Percentiles rank a stretch among this genome's conserved stretches.
Evolutionary conservation across 2,888 invertebrate genomes (phyloP).

Genomic region (Athalia cordata): DNA sequence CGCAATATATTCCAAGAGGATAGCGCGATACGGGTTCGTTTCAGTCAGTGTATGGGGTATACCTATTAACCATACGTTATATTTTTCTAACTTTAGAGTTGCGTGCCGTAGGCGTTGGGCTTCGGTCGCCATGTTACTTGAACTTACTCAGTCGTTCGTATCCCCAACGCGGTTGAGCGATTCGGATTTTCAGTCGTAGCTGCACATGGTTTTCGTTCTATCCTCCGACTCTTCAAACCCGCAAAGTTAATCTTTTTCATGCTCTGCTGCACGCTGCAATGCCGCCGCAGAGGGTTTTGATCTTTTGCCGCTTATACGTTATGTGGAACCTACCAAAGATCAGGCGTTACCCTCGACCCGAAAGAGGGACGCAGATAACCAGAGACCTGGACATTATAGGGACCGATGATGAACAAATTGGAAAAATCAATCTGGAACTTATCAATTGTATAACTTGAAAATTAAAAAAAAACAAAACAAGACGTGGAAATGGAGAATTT

Average conservation of each 20-base stretch:
- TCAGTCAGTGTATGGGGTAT: background rate
- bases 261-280: background rate
- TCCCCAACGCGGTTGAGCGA: conserved; percentile 13
- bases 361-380: conserved; percentile 18
- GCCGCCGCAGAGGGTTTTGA: conserved; percentile 6
- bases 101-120: background rate
- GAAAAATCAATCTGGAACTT: background rate
- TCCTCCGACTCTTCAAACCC: conserved; percentile 8
- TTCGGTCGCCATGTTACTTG: background rate
- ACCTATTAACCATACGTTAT: background rate
- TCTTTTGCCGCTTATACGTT: background rate
- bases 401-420: conserved; percentile 1
- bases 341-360: background rate
- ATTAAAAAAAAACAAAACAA: no score
- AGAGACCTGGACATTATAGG: background rate
- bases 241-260: conserved; percentile 26
- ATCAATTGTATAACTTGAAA: no score
- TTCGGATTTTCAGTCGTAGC: conserved; percentile 16
- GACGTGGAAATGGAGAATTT: no score
- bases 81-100: conserved; percentile 4
- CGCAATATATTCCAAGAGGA: background rate
- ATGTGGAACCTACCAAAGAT: conserved; percentile 2
- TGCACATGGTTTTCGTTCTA: conserved; percentile 32
- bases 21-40: no score
- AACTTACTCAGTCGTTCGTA: background rate